Conservation (phyloP, 2,113 vertebrate genomes). For the Podarcis raffonei region DNA sequence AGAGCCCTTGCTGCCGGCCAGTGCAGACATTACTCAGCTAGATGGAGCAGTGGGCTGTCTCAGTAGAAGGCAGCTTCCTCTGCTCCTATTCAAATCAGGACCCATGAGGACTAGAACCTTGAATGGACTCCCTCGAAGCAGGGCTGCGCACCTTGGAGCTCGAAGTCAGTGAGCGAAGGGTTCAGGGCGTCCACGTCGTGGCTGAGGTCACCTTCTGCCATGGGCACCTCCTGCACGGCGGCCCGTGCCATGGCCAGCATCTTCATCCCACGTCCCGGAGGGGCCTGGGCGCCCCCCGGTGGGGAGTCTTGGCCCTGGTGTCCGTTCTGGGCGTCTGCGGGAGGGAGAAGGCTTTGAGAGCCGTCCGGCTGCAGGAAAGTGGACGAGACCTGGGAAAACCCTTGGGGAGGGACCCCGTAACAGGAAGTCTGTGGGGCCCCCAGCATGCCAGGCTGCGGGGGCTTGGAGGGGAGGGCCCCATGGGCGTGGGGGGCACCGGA, state of each 20-base stretch:
- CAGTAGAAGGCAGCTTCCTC: too few species aligned
- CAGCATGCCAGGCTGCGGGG: conserved; percentile 64
- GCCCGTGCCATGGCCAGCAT: conserved; percentile 71
- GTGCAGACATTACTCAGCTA: too few species aligned
- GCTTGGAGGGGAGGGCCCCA: conserved; percentile 66
- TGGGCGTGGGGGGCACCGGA: conserved; percentile 62
- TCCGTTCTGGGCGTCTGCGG: conserved; percentile 71
- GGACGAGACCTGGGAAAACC: neutral
- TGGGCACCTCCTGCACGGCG: conserved; percentile 82
- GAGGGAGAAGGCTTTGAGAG: conserved; percentile 65
- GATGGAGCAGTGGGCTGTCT: too few species aligned
- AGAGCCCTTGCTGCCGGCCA: too few species aligned
- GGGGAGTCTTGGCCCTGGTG: conserved; percentile 77
- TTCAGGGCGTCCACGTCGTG: conserved; percentile 91
- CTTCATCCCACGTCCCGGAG: conserved; percentile 73
- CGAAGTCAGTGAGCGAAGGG: conserved; percentile 92
- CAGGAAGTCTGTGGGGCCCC: conserved; percentile 67
- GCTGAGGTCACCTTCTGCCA: conserved; percentile 83
- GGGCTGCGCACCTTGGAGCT: conserved; percentile 83
- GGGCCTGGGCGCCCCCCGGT: conserved; percentile 80
- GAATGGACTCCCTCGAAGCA: too few species aligned
- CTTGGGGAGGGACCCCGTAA: conserved; percentile 54
- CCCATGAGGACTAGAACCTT: too few species aligned
- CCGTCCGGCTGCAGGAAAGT: conserved; percentile 47
- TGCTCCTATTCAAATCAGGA: too few species aligned